phyloP scores from a whole-genome alignment of 2,113 vertebrate species.

The Antechinus flavipes region DNA sequence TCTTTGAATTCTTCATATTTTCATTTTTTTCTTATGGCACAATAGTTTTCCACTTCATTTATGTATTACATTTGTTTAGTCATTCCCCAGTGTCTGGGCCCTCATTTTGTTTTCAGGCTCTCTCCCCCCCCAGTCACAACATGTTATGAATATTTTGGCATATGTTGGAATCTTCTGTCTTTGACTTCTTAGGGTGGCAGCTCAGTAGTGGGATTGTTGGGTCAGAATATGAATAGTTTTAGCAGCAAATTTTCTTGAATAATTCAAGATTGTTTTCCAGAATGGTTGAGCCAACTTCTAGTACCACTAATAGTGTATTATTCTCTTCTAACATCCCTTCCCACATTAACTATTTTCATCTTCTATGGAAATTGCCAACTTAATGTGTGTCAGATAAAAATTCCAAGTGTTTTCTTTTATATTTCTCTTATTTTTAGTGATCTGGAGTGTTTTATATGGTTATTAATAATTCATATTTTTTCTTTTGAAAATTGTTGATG shows the following conservation, averaged over 20 bases:
- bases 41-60: background rate
- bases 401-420: background rate
- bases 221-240: background rate
- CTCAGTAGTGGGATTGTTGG: background rate
- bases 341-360: background rate
- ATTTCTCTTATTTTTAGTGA: background rate
- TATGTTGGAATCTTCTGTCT: background rate
- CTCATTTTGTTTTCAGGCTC: background rate
- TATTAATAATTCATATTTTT: background rate
- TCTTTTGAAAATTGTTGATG: constrained; percentile 67
- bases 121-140: background rate
- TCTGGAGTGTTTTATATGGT: background rate
- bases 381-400: background rate
- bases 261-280: background rate
- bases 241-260: background rate
- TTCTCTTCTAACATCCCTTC: background rate
- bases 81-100: background rate
- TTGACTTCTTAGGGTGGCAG: background rate
- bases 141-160: background rate
- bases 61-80: background rate
- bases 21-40: background rate
- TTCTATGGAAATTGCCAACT: background rate
- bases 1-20: background rate
- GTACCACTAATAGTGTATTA: background rate
- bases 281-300: background rate